A percentile compares a stretch with the other conserved stretches of the same genome.
Evolutionary conservation across 2,888 invertebrate species (phyloP).

Genomic region (Bombylius discolor): DNA sequence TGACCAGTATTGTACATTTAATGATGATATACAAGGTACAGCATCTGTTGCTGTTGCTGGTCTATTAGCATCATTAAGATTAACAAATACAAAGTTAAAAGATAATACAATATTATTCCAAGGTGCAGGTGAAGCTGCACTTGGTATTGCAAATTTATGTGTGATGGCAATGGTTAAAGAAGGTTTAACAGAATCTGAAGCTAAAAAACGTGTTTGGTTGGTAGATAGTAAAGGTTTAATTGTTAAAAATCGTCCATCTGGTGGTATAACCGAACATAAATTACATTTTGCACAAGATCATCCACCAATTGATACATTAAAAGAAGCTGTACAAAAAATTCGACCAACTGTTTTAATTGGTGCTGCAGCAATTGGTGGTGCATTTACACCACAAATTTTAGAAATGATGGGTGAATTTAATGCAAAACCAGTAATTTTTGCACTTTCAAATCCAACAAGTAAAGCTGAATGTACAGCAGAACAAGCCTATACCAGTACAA

Average conservation of each 20-base stretch:
- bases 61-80: constrained; percentile 68
- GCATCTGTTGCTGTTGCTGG: constrained; percentile 94
- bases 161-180: constrained; percentile 86
- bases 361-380: constrained; percentile 85
- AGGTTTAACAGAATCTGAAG: constrained; percentile 62
- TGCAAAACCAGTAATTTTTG: constrained; percentile 85
- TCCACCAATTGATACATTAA: constrained; percentile 60
- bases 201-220: constrained; percentile 78
- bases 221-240: constrained; percentile 87
- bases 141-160: constrained; percentile 87
- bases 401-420: constrained; percentile 73
- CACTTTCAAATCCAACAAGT: constrained; percentile 94
- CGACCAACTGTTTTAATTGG: constrained; percentile 89
- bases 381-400: constrained; percentile 83
- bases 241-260: constrained; percentile 72
- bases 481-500: constrained; percentile 76
- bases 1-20: constrained; percentile 84
- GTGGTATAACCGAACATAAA: constrained; percentile 71
- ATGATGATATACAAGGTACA: constrained; percentile 98
- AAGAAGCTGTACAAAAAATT: constrained; percentile 64
- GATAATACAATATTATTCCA: constrained; percentile 86
- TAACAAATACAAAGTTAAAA: constrained; percentile 68
- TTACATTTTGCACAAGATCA: constrained; percentile 66
- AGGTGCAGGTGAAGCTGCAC: constrained; percentile 93
- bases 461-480: constrained; percentile 99